Conservation (phyloP, 2,888 invertebrate genomes). For the Trissolcus japonicus region DNA sequence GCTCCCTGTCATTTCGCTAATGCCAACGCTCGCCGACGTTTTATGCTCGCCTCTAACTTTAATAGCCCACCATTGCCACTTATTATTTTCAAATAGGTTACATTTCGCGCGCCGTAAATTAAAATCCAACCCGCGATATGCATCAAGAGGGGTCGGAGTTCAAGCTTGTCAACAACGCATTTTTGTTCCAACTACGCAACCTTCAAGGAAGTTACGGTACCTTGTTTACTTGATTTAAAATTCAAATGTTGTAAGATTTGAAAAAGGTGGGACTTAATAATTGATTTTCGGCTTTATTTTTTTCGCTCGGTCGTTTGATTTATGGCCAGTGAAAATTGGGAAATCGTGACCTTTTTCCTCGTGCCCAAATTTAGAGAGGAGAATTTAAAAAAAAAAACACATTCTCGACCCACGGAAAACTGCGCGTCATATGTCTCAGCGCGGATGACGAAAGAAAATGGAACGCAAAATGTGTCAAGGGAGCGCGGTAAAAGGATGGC, state of each 20-base stretch:
- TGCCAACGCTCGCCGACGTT: conserved; percentile 27
- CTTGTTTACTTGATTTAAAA: not conserved
- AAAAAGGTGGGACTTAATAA: too few species aligned
- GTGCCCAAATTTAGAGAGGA: too few species aligned
- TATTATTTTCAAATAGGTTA: conserved; percentile 37
- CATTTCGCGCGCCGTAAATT: conserved; percentile 40
- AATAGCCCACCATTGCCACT: conserved; percentile 38
- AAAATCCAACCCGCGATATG: conserved; percentile 19
- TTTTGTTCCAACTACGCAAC: too few species aligned
- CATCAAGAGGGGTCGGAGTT: not conserved
- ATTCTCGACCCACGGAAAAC: too few species aligned
- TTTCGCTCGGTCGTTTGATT: too few species aligned
- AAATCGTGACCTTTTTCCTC: not conserved
- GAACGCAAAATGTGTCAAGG: conserved; percentile 11
- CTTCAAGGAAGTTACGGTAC: too few species aligned
- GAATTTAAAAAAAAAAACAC: not conserved
- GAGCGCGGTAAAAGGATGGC: conserved; percentile 38
- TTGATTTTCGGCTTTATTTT: too few species aligned
- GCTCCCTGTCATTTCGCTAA: conserved; percentile 51
- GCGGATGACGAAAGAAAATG: conserved; percentile 14
- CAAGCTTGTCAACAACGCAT: conserved; percentile 26
- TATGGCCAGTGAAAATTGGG: too few species aligned
- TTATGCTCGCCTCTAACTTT: conserved; percentile 21
- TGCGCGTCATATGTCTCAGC: not conserved
- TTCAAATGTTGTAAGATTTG: not conserved